Evolutionary conservation across 2,797 vertebrate species (phyloP).

Genomic region (Neosilurus hyrtlii): DNA sequence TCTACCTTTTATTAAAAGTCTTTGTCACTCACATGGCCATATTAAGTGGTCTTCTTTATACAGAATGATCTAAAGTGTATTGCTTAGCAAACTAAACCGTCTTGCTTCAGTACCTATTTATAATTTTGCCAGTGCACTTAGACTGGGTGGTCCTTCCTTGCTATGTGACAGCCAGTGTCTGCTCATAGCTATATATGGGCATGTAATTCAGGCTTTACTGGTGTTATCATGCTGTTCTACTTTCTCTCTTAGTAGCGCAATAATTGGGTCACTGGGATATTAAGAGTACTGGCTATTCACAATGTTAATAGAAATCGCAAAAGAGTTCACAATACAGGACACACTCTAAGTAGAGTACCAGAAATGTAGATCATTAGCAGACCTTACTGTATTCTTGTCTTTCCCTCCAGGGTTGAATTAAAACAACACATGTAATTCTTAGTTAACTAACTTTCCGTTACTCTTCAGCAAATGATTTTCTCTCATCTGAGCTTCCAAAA

Average conservation of each 20-base stretch:
- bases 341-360: slow-evolving; percentile 30
- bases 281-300: slow-evolving; percentile 29
- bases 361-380: slow-evolving; percentile 38
- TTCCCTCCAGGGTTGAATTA: slow-evolving; percentile 32
- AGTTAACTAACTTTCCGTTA: slow-evolving; percentile 61
- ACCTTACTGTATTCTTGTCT: slow-evolving; percentile 11
- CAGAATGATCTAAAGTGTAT: slow-evolving; percentile 5
- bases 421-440: slow-evolving; percentile 27
- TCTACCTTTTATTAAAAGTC: slow-evolving; percentile 3
- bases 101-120: slow-evolving; percentile 7
- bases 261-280: slow-evolving; percentile 46
- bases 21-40: slow-evolving; percentile 5
- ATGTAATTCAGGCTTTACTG: slow-evolving; percentile 30
- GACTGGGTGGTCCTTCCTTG: slow-evolving; percentile 1
- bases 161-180: slow-evolving; percentile 40
- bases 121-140: slow-evolving; percentile 2
- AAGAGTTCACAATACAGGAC: slow-evolving; percentile 41
- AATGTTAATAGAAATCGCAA: slow-evolving; percentile 35
- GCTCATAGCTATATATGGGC: slow-evolving; percentile 39
- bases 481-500: slow-evolving; percentile 65
- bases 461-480: slow-evolving; percentile 61
- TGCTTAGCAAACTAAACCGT: neutral
- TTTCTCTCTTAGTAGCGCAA: slow-evolving; percentile 46
- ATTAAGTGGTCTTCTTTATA: neutral
- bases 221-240: slow-evolving; percentile 49